These are phyloP conservation scores for Hyperopisus bebe DNA, from an alignment of 2,113 vertebrate genomes.

Conservation along the genomic window DNA sequence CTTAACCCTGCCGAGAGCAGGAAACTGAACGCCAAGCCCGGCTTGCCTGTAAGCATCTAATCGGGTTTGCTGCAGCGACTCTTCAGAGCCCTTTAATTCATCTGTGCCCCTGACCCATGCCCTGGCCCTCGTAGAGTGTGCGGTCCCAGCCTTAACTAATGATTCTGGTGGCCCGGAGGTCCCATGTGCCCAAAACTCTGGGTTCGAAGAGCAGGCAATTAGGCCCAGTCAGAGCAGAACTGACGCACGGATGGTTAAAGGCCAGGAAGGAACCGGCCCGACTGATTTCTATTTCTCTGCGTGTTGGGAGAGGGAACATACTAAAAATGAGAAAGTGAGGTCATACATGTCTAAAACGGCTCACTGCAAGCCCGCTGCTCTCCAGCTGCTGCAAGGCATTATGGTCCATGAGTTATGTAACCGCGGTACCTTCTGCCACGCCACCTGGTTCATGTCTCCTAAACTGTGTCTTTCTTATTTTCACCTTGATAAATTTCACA, in stretches of 20 bases:
- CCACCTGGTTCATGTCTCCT: neutral
- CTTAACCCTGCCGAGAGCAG: neutral
- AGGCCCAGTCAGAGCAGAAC: neutral
- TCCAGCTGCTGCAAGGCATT: constrained; percentile 1
- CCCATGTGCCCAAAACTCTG: neutral
- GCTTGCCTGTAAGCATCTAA: neutral
- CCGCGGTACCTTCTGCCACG: neutral
- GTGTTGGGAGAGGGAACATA: neutral
- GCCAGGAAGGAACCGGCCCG: neutral
- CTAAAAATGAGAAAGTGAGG: neutral
- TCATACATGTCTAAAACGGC: neutral
- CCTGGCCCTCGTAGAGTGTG: neutral
- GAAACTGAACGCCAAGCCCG: neutral
- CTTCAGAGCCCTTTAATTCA: neutral
- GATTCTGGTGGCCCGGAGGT: neutral
- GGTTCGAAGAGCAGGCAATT: neutral
- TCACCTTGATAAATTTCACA: neutral
- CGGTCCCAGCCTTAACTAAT: neutral
- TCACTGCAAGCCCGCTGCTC: neutral
- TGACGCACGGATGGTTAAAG: neutral
- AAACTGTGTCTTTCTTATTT: neutral
- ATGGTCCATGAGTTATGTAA: constrained; percentile 5
- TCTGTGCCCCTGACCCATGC: neutral
- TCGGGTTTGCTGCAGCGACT: neutral
- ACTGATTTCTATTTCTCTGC: neutral